Base-by-base conservation (phyloP, 2,113 vertebrate species). In the Hemiprocne comata region DNA sequence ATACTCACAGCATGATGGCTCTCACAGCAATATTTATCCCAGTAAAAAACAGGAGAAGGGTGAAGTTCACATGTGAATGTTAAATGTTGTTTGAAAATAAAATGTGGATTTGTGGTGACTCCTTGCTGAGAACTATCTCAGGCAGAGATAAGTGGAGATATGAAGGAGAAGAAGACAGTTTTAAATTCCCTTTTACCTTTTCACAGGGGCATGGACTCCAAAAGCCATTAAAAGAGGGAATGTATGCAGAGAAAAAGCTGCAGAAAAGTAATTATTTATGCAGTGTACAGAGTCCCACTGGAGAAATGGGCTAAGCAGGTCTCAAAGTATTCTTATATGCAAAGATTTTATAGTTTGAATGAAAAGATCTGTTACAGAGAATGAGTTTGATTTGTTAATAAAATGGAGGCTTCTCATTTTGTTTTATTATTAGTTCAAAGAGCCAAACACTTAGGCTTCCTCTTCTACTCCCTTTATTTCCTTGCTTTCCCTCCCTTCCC, bases 341-440 rank as follows among this genome's bases (percentile, higher is more conserved):
- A 74, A 51, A 66, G 23, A 42, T 55, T 83, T 9, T 10, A 24
- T 10, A 38, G 33, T 44, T 93, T 7, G 5, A 89, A 71, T 57
- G 28, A 57, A 72, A 87, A 92, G 21, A 76, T 85, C 88, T 83
- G 17, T 70, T 73, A 85, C 25, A 51, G 64, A 91, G 88, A 95
- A 85, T 83, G 3, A 87, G 34, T 86, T 90, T 94, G 58, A 85
- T 94, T 87, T 74, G 3, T 48, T 95, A 88, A 81, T 73, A 70
- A 62, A 89, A 73, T 40, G 19, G 29, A 73, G 40, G 9, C 16
- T 80, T 90, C 53, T 92, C 11, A n/a, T 90, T 90, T 62, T 69
- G n/a, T 65, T 91, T 89, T 58, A 69, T 93, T 94, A 79, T 72
- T 82, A 66, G 50, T 91, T 91, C 62, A 85, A 69, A 85, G 38